These are phyloP conservation scores for Azorinus chamasolen DNA, from an alignment of 2,888 invertebrate genomes.

Conservation along the genomic window DNA sequence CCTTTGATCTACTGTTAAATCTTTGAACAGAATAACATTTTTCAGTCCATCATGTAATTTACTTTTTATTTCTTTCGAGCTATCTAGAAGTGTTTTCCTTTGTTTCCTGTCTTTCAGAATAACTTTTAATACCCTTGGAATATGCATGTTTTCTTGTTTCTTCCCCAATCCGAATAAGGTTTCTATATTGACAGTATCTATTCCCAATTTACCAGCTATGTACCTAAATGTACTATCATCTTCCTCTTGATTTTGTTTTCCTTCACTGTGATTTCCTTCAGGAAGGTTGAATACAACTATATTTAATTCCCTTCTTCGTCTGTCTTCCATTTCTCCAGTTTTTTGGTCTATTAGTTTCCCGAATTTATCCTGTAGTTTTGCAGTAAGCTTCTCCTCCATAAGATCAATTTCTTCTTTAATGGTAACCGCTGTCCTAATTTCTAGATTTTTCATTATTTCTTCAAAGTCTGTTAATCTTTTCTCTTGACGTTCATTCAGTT, in stretches of 20 bases:
- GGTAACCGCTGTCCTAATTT: too few relatives aligned
- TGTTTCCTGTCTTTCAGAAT: constrained; percentile 1
- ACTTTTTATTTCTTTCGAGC: neutral
- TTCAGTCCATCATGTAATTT: neutral
- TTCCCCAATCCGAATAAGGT: constrained; percentile 4
- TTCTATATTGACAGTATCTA: neutral
- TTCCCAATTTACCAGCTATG: neutral
- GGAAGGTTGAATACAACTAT: neutral
- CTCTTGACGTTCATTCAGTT: too few relatives aligned
- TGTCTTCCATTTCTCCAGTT: too few relatives aligned
- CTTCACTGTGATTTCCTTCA: neutral
- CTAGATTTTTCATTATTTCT: too few relatives aligned
- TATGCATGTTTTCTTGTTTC: neutral
- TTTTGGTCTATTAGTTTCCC: too few relatives aligned
- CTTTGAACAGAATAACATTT: neutral
- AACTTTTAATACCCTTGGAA: constrained; percentile 1
- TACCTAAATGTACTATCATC: neutral
- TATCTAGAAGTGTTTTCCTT: constrained; percentile 1
- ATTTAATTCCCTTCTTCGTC: neutral
- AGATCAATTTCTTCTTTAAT: too few relatives aligned
- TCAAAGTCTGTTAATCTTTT: too few relatives aligned
- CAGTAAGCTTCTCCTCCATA: too few relatives aligned
- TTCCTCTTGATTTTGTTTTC: neutral
- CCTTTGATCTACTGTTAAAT: neutral
- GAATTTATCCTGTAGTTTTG: too few relatives aligned